Conservation (phyloP, 2,113 vertebrate genomes). For the Chunga burmeisteri region DNA sequence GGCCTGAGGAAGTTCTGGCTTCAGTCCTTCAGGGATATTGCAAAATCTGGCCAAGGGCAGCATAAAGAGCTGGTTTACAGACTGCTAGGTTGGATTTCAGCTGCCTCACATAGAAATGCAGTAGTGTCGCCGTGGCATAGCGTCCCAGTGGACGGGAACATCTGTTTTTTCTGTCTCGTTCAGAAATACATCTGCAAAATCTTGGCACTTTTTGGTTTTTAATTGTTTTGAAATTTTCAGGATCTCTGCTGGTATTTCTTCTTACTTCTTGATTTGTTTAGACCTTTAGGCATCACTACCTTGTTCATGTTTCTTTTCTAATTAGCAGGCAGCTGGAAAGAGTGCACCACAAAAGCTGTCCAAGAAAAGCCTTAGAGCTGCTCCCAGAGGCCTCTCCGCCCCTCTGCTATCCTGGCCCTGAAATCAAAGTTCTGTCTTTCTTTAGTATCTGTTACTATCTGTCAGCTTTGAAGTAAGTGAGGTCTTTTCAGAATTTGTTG, state of each 20-base stretch:
- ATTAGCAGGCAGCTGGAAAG: neutral
- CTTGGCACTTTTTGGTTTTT: neutral
- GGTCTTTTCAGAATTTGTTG: neutral
- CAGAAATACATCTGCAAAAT: neutral
- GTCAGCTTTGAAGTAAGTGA: neutral
- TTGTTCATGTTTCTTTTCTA: neutral
- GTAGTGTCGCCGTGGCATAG: neutral
- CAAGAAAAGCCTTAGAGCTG: neutral
- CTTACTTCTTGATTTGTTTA: neutral
- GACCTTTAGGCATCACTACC: neutral
- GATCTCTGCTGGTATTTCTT: neutral
- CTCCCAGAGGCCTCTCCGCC: neutral
- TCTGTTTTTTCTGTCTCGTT: neutral
- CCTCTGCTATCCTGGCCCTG: neutral
- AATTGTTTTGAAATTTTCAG: neutral
- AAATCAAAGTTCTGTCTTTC: neutral
- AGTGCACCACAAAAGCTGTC: neutral
- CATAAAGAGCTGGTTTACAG: neutral
- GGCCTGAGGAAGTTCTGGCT: neutral
- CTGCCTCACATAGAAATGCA: neutral
- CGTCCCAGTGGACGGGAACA: neutral
- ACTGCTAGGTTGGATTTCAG: neutral
- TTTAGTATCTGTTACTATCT: neutral
- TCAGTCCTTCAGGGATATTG: neutral
- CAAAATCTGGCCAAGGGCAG: fast-evolving